Evolutionary conservation across 2,113 vertebrate genomes (phyloP).

Genomic region (Saccopteryx leptura): DNA sequence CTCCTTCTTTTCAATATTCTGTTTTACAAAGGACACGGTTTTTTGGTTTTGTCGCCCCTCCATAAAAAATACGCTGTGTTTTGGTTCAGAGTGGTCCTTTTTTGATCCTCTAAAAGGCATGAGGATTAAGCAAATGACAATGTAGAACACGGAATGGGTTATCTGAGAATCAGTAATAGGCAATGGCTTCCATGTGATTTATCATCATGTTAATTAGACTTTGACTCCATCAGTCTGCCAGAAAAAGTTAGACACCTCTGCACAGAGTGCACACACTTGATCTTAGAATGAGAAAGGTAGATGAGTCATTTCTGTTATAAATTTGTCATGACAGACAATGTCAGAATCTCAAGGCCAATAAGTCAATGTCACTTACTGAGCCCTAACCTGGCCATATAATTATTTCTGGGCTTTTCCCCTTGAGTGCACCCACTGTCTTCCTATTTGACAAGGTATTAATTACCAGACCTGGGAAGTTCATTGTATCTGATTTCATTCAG

Average conservation of each 20-base stretch:
- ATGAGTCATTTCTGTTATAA: conserved; percentile 83
- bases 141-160: not conserved
- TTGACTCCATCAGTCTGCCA: conserved; percentile 71
- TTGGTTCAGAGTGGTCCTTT: not conserved
- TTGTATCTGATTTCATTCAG: conserved; percentile 81
- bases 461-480: conserved; percentile 79
- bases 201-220: conserved; percentile 79
- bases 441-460: conserved; percentile 84
- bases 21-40: not conserved
- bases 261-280: conserved; percentile 68
- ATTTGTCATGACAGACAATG: conserved; percentile 81
- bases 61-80: not conserved
- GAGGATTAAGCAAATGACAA: not conserved
- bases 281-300: conserved; percentile 73
- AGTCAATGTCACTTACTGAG: conserved; percentile 83
- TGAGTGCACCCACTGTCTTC: conserved; percentile 65
- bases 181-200: conserved; percentile 71
- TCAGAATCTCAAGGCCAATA: conserved; percentile 82
- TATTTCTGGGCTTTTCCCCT: conserved; percentile 76
- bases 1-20: not conserved
- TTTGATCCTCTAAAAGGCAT: not conserved
- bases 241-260: conserved; percentile 61
- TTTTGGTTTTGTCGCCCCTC: not conserved
- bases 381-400: conserved; percentile 79
- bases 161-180: conserved; percentile 59